Percentiles rank a stretch among this genome's conserved stretches.
phyloP scores from a whole-genome alignment of 2,888 invertebrate species.

The Ditula angustiorana region DNA sequence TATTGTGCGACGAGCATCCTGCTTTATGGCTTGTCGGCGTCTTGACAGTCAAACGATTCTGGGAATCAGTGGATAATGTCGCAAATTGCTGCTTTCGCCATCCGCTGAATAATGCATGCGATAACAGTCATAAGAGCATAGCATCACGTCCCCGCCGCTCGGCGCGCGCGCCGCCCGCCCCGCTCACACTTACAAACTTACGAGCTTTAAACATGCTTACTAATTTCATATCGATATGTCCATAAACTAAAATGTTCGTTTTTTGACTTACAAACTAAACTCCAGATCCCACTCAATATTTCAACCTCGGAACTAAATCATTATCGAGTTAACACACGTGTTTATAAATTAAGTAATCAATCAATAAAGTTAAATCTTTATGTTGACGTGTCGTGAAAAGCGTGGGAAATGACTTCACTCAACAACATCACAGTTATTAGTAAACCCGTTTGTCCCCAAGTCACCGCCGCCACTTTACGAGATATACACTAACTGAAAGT shows the following conservation, averaged over 20 bases:
- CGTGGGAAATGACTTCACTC: conserved; percentile 16
- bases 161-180: conserved; percentile 50
- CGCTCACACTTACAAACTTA: conserved; percentile 39
- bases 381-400: conserved; percentile 21
- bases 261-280: not conserved
- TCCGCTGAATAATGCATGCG: conserved; percentile 84
- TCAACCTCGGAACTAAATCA: conserved; percentile 6
- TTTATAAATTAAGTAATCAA: conserved; percentile 23
- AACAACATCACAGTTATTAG: conserved; percentile 18
- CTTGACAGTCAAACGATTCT: conserved; percentile 76
- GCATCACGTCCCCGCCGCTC: conserved; percentile 64
- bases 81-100: conserved; percentile 85
- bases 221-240: not conserved
- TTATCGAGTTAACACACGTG: conserved; percentile 3
- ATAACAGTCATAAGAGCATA: conserved; percentile 81
- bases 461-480: conserved; percentile 49
- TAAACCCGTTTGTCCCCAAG: conserved; percentile 59
- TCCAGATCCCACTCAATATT: not conserved
- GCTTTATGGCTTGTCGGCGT: conserved; percentile 79
- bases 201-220: conserved; percentile 50
- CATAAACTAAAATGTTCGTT: not conserved
- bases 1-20: conserved; percentile 80
- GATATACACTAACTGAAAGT: conserved; percentile 53
- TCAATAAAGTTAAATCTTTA: conserved; percentile 20
- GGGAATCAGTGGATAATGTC: conserved; percentile 84